A percentile compares a stretch with the other conserved stretches of the same genome.
phyloP scores from a whole-genome alignment of 2,113 vertebrate species.

The Cyrtonyx montezumae region DNA sequence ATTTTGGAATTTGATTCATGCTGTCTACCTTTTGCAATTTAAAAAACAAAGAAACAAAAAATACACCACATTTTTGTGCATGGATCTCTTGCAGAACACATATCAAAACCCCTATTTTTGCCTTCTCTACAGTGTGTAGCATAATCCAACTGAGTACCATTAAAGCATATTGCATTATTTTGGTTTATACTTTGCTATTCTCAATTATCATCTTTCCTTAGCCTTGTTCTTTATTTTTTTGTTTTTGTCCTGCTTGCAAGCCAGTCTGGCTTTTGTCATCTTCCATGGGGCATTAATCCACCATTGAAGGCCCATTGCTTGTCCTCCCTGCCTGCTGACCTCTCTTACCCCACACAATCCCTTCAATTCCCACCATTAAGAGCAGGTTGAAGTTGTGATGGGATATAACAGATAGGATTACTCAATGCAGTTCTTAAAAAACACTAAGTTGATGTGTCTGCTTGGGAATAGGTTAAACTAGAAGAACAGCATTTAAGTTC shows the following conservation, averaged over 20 bases:
- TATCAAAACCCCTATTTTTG: background rate
- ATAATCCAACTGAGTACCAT: background rate
- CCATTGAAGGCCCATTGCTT: background rate
- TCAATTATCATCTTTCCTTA: background rate
- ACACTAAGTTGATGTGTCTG: no score
- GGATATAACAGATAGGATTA: background rate
- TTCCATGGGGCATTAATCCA: background rate
- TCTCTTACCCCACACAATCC: background rate
- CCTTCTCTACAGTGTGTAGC: background rate
- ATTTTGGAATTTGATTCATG: background rate
- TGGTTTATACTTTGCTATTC: background rate
- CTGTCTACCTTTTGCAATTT: background rate
- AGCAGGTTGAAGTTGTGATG: background rate
- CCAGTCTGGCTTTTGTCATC: background rate
- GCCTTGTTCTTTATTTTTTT: background rate
- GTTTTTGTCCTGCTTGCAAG: background rate
- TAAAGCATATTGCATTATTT: background rate
- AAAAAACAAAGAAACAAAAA: background rate
- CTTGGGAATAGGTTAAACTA: background rate
- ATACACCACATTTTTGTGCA: background rate
- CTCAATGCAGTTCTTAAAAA: background rate
- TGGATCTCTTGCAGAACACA: background rate
- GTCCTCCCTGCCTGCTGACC: background rate
- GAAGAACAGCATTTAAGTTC: background rate
- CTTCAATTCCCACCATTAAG: background rate